These are phyloP conservation scores for Oegoconia quadripuncta DNA, from an alignment of 2,888 invertebrate genomes.

Conservation along the genomic window DNA sequence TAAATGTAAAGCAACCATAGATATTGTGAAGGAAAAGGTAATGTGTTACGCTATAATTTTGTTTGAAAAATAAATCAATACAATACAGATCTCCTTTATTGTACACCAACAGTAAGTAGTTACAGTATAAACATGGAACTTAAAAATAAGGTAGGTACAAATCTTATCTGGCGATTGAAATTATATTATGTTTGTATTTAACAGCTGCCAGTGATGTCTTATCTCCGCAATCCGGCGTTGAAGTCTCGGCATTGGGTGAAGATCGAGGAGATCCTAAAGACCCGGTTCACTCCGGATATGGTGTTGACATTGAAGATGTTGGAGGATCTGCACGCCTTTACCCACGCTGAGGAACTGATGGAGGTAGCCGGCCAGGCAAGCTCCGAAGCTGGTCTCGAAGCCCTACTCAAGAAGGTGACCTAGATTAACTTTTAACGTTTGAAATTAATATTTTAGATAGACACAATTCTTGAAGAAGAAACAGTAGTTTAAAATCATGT, in stretches of 20 bases:
- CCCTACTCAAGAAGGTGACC: conserved; percentile 85
- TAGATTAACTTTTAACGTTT: not conserved
- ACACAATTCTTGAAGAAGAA: too few relatives aligned
- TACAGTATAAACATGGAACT: too few relatives aligned
- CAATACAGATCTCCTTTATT: too few relatives aligned
- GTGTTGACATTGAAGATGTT: conserved; percentile 82
- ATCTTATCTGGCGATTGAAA: too few relatives aligned
- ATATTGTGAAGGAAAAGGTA: conserved; percentile 88
- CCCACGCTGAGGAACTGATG: conserved; percentile 85
- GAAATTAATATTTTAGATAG: not conserved
- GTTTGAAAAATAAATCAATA: not conserved
- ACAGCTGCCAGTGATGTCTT: conserved; percentile 87
- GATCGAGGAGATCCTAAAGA: conserved; percentile 85
- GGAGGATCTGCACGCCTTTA: conserved; percentile 86
- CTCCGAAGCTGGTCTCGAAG: conserved; percentile 91
- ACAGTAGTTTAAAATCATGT: too few relatives aligned
- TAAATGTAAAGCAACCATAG: conserved; percentile 86
- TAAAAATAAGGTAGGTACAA: too few relatives aligned
- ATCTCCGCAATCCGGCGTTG: conserved; percentile 88
- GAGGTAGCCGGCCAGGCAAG: conserved; percentile 93
- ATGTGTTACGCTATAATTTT: conserved; percentile 3
- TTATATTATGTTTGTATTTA: conserved; percentile 19
- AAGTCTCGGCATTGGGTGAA: conserved; percentile 91
- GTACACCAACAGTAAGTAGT: too few relatives aligned
- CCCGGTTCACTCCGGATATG: conserved; percentile 86